Evolutionary conservation across 2,888 invertebrate genomes (phyloP).

Genomic region (Pseudococcus jackbeardsleyi): DNA sequence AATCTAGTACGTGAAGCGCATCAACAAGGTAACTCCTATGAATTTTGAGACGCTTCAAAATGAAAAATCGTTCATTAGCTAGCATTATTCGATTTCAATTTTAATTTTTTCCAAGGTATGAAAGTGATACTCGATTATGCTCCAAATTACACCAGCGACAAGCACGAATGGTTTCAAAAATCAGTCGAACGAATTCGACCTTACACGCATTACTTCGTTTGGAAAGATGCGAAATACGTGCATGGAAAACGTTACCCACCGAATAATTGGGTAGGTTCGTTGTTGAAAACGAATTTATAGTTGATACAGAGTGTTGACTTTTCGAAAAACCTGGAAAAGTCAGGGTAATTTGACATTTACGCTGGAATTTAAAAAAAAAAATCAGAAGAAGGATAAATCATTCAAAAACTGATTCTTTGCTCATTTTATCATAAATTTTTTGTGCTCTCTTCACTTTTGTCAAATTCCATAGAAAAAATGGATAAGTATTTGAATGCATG

Average conservation of each 20-base stretch:
- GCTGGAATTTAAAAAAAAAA: no score
- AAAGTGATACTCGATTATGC: slow-evolving; percentile 78
- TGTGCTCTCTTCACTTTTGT: no score
- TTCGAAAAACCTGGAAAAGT: no score
- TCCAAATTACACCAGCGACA: slow-evolving; percentile 82
- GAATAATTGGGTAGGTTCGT: slow-evolving; percentile 85
- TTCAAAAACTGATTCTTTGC: no score
- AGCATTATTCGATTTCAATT: neutral
- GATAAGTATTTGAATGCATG: no score
- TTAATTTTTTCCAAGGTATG: slow-evolving; percentile 71
- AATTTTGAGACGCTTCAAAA: no score
- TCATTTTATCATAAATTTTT: no score
- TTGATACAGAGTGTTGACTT: no score
- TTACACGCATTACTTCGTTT: slow-evolving; percentile 83
- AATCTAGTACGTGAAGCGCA: slow-evolving; percentile 11
- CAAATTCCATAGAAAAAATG: no score
- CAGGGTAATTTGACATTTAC: no score
- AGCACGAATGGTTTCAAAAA: slow-evolving; percentile 85
- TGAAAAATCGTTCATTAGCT: neutral
- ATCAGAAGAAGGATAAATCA: no score
- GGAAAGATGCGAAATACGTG: slow-evolving; percentile 76
- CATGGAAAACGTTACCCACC: slow-evolving; percentile 74
- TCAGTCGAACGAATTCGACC: slow-evolving; percentile 76
- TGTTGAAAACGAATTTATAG: no score
- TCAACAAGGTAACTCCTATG: slow-evolving; percentile 43